Evolutionary conservation across 2,797 vertebrate genomes (phyloP).

Genomic region (Parambassis ranga): DNA sequence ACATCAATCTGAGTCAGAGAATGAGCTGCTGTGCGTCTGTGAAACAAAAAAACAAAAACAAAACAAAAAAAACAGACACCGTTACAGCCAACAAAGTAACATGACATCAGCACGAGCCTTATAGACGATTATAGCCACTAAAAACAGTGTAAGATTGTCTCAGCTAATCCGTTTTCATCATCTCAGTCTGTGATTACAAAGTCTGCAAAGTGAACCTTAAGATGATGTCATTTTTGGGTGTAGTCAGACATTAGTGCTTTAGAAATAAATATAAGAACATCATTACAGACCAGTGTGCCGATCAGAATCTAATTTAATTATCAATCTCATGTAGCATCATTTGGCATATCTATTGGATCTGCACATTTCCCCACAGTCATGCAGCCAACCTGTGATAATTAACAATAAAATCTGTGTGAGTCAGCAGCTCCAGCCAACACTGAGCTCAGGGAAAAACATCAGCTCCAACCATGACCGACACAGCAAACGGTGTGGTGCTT

Average conservation of each 20-base stretch:
- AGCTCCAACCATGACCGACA: no score
- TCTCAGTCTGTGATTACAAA: constrained; percentile 26
- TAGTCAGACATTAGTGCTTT: not conserved
- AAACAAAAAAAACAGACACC: constrained; percentile 35
- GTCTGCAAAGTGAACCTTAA: constrained; percentile 6
- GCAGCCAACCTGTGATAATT: constrained; percentile 9
- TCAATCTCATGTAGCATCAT: constrained; percentile 7
- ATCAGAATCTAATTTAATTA: not conserved
- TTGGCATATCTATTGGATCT: constrained; percentile 35
- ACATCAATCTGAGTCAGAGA: constrained; percentile 28
- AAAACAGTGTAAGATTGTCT: constrained; percentile 48
- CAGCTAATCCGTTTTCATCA: constrained; percentile 35
- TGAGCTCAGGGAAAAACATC: constrained; percentile 32
- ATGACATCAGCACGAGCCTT: constrained; percentile 44
- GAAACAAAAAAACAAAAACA: not conserved
- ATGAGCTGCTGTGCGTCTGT: constrained; percentile 26
- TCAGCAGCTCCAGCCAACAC: constrained; percentile 26
- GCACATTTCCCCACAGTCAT: constrained; percentile 29
- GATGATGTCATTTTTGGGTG: not conserved
- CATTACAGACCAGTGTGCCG: not conserved
- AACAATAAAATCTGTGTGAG: constrained; percentile 26
- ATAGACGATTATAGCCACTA: constrained; percentile 3
- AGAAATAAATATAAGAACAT: constrained; percentile 3
- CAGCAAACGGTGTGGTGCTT: no score
- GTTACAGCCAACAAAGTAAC: constrained; percentile 38